Percentiles rank a stretch among this genome's conserved stretches.
These are phyloP conservation scores for Patiria miniata DNA, from an alignment of 35 echinoderm and acorn worm species.

Conservation along the genomic window DNA sequence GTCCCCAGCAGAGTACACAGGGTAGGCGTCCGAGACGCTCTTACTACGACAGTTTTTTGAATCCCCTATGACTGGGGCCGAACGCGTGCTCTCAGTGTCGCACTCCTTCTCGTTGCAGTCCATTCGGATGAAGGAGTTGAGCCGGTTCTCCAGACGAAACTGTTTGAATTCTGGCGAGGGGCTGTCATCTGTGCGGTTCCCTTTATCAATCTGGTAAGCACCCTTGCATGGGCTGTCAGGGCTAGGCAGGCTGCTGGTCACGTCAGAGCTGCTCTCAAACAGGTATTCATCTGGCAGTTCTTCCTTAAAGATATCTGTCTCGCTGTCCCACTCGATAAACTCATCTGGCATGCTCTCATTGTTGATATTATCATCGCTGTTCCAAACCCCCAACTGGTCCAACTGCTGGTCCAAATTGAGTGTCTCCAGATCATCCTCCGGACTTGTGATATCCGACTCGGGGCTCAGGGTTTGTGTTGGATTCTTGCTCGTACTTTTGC, in stretches of 20 bases:
- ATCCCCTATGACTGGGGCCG: neutral
- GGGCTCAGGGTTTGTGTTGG: neutral
- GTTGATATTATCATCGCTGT: constrained; percentile 87
- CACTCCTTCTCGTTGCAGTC: constrained; percentile 37
- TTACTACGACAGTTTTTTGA: constrained; percentile 61
- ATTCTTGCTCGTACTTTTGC: constrained; percentile 32
- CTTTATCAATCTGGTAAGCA: neutral
- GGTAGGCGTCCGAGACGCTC: constrained; percentile 60
- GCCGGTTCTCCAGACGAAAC: constrained; percentile 59
- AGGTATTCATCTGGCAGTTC: constrained; percentile 36
- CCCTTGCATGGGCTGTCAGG: constrained; percentile 23
- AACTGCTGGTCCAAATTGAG: constrained; percentile 70
- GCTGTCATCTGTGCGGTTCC: constrained; percentile 23
- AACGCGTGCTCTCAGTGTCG: constrained; percentile 8
- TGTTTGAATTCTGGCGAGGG: constrained; percentile 31
- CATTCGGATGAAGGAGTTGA: constrained; percentile 70
- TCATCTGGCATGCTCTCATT: constrained; percentile 95
- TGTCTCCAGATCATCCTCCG: constrained; percentile 25
- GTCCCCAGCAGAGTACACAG: constrained; percentile 12
- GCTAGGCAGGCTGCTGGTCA: constrained; percentile 3
- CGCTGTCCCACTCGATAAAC: constrained; percentile 91
- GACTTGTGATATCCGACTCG: constrained; percentile 3
- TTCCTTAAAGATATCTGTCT: constrained; percentile 73
- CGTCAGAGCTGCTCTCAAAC: neutral
- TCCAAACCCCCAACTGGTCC: constrained; percentile 76